phyloP scores from a whole-genome alignment of 1,140 invertebrate species.

The Meloidogyne chitwoodi region DNA sequence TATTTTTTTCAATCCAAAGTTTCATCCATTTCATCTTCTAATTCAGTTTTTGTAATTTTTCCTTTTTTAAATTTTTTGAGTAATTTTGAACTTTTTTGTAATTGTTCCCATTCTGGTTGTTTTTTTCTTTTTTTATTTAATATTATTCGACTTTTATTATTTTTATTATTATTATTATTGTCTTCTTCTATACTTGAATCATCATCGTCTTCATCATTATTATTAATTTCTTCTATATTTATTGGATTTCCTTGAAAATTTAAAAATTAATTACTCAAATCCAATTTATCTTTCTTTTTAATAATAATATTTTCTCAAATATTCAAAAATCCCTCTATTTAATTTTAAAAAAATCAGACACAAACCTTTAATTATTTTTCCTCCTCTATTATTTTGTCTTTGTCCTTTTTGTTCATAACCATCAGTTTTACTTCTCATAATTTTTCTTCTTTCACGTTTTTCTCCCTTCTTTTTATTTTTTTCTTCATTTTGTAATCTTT shows the following conservation, averaged over 20 bases:
- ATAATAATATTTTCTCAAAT: too few relatives aligned
- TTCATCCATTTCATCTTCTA: constrained; percentile 25
- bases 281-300: too few relatives aligned
- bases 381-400: not conserved
- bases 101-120: constrained; percentile 39
- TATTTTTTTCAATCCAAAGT: not conserved
- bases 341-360: not conserved
- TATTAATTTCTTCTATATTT: not conserved
- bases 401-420: not conserved
- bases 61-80: constrained; percentile 47
- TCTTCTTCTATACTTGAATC: not conserved
- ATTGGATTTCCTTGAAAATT: not conserved
- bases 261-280: not conserved
- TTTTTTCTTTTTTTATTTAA: not conserved
- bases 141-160: too few relatives aligned
- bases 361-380: not conserved
- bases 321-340: too few relatives aligned
- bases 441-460: not conserved
- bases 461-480: not conserved
- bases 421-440: not conserved
- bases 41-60: constrained; percentile 37
- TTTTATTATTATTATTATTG: not conserved
- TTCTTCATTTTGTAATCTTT: constrained; percentile 1
- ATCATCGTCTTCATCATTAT: not conserved
- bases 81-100: constrained; percentile 35